phyloP scores from a whole-genome alignment of 2,797 vertebrate species.

The Calcarius lapponicus region DNA sequence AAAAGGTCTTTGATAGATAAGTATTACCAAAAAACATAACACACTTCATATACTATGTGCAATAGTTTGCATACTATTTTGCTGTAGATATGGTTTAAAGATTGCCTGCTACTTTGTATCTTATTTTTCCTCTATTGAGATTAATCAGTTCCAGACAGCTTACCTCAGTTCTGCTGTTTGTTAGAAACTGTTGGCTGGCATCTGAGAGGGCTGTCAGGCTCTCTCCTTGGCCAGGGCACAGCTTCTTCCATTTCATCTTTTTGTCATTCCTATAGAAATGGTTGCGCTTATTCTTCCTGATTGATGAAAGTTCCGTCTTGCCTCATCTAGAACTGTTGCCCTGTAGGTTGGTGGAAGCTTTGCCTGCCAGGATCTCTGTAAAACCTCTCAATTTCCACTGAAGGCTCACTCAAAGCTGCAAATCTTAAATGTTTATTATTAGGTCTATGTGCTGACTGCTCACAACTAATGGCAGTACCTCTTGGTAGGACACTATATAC shows the following conservation, averaged over 20 bases:
- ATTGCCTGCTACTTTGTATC: neutral
- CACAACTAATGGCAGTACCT: neutral
- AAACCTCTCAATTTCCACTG: neutral
- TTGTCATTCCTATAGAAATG: neutral
- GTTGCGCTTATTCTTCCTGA: neutral
- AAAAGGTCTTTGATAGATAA: neutral
- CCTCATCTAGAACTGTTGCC: neutral
- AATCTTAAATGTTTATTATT: neutral
- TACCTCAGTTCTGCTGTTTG: neutral
- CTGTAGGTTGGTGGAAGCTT: neutral
- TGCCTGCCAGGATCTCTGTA: neutral
- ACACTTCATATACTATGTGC: neutral
- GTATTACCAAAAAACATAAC: neutral
- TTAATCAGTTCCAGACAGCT: neutral
- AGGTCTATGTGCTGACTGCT: neutral
- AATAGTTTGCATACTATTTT: neutral
- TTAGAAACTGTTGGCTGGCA: neutral
- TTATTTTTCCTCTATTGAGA: neutral
- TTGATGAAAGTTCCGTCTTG: neutral
- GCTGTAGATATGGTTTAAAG: neutral
- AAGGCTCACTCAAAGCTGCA: neutral
- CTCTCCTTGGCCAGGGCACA: neutral
- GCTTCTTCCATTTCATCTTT: neutral
- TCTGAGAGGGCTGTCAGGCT: neutral
- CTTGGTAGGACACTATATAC: neutral